These are phyloP conservation scores for Chaetura pelagica DNA, from an alignment of 2,113 vertebrate genomes.

Conservation along the genomic window DNA sequence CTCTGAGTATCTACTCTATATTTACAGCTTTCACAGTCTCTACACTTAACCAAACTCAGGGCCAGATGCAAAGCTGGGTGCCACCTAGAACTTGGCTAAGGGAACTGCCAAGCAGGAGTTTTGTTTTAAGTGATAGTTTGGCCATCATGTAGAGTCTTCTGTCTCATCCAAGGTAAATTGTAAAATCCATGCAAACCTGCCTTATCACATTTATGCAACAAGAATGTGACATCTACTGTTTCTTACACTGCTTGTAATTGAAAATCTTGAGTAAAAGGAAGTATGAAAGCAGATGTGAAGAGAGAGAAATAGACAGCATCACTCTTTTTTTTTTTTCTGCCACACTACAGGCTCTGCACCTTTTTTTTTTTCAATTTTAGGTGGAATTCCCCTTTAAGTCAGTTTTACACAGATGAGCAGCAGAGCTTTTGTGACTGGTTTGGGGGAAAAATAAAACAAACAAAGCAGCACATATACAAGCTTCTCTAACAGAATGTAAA, in stretches of 20 bases:
- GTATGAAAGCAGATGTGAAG: background rate
- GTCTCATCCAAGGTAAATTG: slow-evolving; percentile 5
- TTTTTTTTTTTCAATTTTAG: background rate
- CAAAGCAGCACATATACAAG: background rate
- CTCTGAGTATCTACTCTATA: background rate
- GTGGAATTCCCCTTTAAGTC: background rate
- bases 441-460: background rate
- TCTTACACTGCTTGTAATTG: background rate
- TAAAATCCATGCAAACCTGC: background rate
- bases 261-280: background rate
- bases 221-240: background rate
- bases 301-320: background rate
- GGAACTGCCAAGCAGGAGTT: slow-evolving; percentile 24
- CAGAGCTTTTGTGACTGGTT: background rate
- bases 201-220: background rate
- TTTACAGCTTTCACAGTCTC: slow-evolving; percentile 8
- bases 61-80: slow-evolving; percentile 42
- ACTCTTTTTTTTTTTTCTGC: background rate
- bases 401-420: background rate
- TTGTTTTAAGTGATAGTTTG: slow-evolving; percentile 20
- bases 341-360: background rate
- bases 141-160: background rate
- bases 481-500: background rate
- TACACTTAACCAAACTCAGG: background rate
- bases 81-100: slow-evolving; percentile 14